Evolutionary conservation across 2,113 vertebrate genomes (phyloP), one percentile per base, ranked within the genome.

Genomic region (Pachypanchax playfairii): DNA sequence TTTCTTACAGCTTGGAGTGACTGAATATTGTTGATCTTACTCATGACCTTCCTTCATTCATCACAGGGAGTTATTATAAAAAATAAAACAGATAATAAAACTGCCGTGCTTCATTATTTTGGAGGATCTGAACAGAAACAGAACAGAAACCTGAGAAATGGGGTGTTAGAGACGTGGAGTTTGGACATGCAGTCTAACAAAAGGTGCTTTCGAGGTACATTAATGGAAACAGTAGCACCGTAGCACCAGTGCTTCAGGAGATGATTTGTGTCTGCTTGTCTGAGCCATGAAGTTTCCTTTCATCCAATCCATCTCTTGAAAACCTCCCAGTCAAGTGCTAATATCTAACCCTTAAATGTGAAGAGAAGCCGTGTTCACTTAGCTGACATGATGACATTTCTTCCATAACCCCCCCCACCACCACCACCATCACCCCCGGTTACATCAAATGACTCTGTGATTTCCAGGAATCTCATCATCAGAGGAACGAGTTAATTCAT

Each of bases 391-490:
- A 17, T 33, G 46, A 29, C 47, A 57, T 54, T 46, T 52, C 28
- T 21, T 39, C 48, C 24, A n/a, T 31, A 28, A 26, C 44, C 18
- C 1, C 39, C 3, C 24, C 1, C 29, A 9, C 33, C 33, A 9
- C 4, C 33, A 35, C 5, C 29, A 31, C 29, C 5, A 10, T 54
- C 68, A 39, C 52, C 66, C 56, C 67, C 59, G 55, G 54, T 78
- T 78, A 43, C 71, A 70, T 46, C 63, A 59, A 56, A 51, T 26
- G 41, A 55, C 4, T 18, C 41, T 66, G 25, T 35, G 22, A 22
- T 71, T 77, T 84, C 69, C 48, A 61, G 62, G 68, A 75, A 53
- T 70, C 50, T 66, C 74, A 48, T 66, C 62, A 73, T 63, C 53
- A 43, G 38, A 58, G 46, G 12, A 2, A 33, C 54, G 68, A 82